Evolutionary conservation across 1,140 invertebrate species (phyloP).

Genomic region (Magallana ariakensis): DNA sequence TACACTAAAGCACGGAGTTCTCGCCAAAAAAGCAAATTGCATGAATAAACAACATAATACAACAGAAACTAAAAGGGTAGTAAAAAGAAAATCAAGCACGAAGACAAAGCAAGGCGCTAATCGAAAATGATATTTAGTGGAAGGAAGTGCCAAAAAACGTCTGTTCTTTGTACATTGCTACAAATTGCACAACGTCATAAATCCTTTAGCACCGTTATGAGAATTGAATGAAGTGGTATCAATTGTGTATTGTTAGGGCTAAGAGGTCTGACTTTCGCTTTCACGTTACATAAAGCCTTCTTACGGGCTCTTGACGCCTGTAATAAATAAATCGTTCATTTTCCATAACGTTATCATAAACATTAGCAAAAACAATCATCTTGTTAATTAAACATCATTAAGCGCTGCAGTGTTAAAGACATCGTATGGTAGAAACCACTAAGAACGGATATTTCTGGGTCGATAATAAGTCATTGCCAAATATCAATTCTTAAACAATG

Average conservation of each 20-base stretch:
- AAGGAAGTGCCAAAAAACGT: slow-evolving; percentile 3
- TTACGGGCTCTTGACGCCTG: too few species aligned
- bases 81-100: not conserved
- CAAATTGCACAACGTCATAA: slow-evolving; percentile 2
- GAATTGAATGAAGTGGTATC: slow-evolving; percentile 16
- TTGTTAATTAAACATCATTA: not conserved
- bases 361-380: not conserved
- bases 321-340: too few species aligned
- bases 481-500: too few species aligned
- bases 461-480: too few species aligned
- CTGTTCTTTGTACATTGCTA: not conserved
- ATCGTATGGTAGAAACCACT: too few species aligned
- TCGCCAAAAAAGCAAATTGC: not conserved
- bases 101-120: not conserved
- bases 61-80: not conserved
- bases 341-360: not conserved
- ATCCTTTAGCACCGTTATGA: not conserved
- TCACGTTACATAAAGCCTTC: not conserved
- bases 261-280: not conserved
- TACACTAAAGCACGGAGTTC: not conserved
- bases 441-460: too few species aligned
- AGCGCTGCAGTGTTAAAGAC: too few species aligned
- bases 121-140: not conserved
- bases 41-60: not conserved
- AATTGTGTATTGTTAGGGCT: not conserved